A percentile compares a stretch with the other conserved stretches of the same genome.
phyloP scores from a whole-genome alignment of 2,113 vertebrate species.

The Sander vitreus region DNA sequence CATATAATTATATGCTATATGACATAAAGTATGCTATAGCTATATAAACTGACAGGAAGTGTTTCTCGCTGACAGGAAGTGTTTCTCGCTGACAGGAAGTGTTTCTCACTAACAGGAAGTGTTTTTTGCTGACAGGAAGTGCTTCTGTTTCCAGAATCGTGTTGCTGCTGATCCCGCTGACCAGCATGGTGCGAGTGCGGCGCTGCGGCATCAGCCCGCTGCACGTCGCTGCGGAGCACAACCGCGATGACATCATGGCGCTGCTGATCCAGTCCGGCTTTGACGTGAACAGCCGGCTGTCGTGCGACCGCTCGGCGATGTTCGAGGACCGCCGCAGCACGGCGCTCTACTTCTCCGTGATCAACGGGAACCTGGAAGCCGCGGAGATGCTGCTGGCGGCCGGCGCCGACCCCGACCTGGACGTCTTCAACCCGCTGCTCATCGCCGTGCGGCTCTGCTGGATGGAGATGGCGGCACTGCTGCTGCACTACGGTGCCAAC shows the following conservation, averaged over 20 bases:
- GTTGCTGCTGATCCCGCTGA: constrained; percentile 88
- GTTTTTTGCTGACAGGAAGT: too few species aligned
- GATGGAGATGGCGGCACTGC: constrained; percentile 85
- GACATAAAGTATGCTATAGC: too few species aligned
- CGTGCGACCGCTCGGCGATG: constrained; percentile 83
- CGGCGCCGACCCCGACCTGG: constrained; percentile 90
- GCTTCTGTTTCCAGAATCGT: constrained; percentile 82
- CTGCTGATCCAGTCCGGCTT: constrained; percentile 87
- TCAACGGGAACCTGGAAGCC: constrained; percentile 88
- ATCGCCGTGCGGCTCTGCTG: constrained; percentile 89
- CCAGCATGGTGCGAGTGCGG: constrained; percentile 86
- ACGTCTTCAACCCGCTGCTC: constrained; percentile 89
- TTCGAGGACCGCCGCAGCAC: constrained; percentile 90
- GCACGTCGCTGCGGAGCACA: constrained; percentile 89
- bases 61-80: too few species aligned
- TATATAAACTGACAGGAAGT: too few species aligned
- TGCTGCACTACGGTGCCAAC: constrained; percentile 89
- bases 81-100: too few species aligned
- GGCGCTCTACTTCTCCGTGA: constrained; percentile 88
- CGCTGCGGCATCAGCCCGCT: constrained; percentile 91
- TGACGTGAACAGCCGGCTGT: constrained; percentile 86
- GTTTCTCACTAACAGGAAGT: too few species aligned
- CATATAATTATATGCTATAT: too few species aligned
- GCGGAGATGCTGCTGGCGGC: constrained; percentile 88
- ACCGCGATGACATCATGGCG: constrained; percentile 86